Base-by-base conservation (phyloP, 1,140 invertebrate genomes). In the Drosophila micromelanica region DNA sequence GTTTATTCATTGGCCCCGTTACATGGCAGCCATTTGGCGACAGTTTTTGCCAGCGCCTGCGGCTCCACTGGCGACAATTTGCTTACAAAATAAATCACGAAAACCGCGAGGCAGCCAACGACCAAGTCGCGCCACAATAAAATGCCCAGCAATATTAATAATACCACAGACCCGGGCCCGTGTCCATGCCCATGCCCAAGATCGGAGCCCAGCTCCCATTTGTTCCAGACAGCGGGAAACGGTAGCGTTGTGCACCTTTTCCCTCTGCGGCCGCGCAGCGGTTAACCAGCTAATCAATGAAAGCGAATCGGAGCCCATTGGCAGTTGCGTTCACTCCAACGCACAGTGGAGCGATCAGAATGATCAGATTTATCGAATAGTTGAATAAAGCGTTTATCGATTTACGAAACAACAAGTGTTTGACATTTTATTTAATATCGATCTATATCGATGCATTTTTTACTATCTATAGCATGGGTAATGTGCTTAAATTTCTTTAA, bases 1-100 rank as follows among this genome's bases (percentile, higher is more conserved):
- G 63, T 51, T 61, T 70, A 73, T 67, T 61, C 64, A 68, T 68
- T 74, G 71, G 68, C 78, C 84, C 82, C 82, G 82, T 86, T 86
- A 87, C 82, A 73, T 82, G 75, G 65, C 62, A 71, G 38, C 73
- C 67, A 74, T 70, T 81, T 74, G 79, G 81, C 73, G 80, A 85
- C 80, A 86, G 74, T 81, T 82, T 78, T 55, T 49, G 35, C 57
- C 48, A 57, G 63, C 57, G 43, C 15, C 48, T 49, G 48, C 55
- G 32, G 35, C 61, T 61, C 17, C 69, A 59, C 67, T 70, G 64
- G 82, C 82, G 82, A 86, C 82, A 86, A 86, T 86, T 86, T 86
- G 82, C 82, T 87, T 86, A 84, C 89, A 89, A 87, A 89, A 87
- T 87, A 87, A 87, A 87, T 86, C 84, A 87, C 84, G 84, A 87